Percentiles rank a stretch among this genome's conserved stretches.
These are phyloP conservation scores for Volucella inflata DNA, from an alignment of 2,888 invertebrate genomes.

Conservation along the genomic window DNA sequence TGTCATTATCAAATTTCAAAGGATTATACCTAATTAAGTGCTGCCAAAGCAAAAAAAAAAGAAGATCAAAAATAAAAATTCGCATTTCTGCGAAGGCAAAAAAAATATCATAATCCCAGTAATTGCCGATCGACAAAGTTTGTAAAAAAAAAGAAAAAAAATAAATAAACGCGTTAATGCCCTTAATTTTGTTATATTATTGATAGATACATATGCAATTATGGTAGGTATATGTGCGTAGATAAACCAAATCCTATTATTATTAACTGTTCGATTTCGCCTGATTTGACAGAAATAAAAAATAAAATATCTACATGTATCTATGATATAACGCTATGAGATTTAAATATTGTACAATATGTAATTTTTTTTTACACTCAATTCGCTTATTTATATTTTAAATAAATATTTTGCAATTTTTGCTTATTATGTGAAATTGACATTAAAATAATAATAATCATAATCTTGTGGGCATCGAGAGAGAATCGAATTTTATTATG, in stretches of 20 bases:
- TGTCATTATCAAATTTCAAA: constrained; percentile 51
- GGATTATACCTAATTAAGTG: constrained; percentile 69
- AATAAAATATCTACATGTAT: no score
- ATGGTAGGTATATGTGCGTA: neutral
- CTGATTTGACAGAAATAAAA: constrained; percentile 59
- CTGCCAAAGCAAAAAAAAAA: constrained; percentile 44
- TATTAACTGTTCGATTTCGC: constrained; percentile 43
- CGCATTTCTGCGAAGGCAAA: constrained; percentile 39
- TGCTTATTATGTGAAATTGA: constrained; percentile 36
- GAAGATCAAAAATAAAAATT: constrained; percentile 31
- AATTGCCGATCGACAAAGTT: constrained; percentile 58
- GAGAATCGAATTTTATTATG: constrained; percentile 7
- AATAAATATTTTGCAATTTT: constrained; percentile 24
- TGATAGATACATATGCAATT: constrained; percentile 10
- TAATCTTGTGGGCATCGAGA: constrained; percentile 12
- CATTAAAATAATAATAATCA: constrained; percentile 15
- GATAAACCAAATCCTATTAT: constrained; percentile 53
- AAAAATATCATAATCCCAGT: constrained; percentile 17
- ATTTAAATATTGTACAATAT: no score
- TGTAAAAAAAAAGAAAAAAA: constrained; percentile 12
- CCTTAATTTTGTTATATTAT: no score
- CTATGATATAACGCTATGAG: no score
- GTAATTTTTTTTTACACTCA: constrained; percentile 8
- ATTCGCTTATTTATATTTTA: constrained; percentile 17
- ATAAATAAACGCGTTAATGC: no score